A percentile compares a stretch with the other conserved stretches of the same genome.
Evolutionary conservation across 2,888 invertebrate genomes (phyloP).

Genomic region (Drosophila dives): DNA sequence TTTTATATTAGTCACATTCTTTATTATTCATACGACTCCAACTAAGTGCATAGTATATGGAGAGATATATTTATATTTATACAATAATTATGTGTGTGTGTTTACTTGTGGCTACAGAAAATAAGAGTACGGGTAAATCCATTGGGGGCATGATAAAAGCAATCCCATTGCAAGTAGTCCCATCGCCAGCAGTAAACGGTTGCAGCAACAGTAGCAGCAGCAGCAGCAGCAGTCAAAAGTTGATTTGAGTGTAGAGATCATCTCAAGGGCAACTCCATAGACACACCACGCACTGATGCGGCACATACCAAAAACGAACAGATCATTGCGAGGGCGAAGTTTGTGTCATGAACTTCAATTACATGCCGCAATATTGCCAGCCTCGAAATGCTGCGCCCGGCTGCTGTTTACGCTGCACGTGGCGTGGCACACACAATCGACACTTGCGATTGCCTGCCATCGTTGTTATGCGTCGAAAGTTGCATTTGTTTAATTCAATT

Average conservation of each 20-base stretch:
- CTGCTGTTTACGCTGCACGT: not conserved
- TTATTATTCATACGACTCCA: slow-evolving; percentile 15
- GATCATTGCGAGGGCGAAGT: slow-evolving; percentile 60
- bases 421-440: slow-evolving; percentile 27
- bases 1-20: not conserved
- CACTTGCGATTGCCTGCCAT: slow-evolving; percentile 23
- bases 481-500: slow-evolving; percentile 39
- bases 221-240: slow-evolving; percentile 12
- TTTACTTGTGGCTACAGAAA: slow-evolving; percentile 59
- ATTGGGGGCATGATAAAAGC: slow-evolving; percentile 36
- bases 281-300: slow-evolving; percentile 5
- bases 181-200: slow-evolving; percentile 6
- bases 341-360: slow-evolving; percentile 77
- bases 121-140: slow-evolving; percentile 34
- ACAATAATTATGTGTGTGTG: slow-evolving; percentile 3
- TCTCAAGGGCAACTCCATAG: slow-evolving; percentile 55
- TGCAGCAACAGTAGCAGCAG: slow-evolving; percentile 16
- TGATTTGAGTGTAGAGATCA: slow-evolving; percentile 38
- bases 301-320: slow-evolving; percentile 33
- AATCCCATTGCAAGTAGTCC: not conserved
- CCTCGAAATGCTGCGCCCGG: not conserved
- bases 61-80: not conserved
- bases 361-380: slow-evolving; percentile 36
- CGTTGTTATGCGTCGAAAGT: slow-evolving; percentile 8
- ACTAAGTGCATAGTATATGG: not conserved